phyloP scores from a whole-genome alignment of 2,113 vertebrate species.

The Nesoenas mayeri region DNA sequence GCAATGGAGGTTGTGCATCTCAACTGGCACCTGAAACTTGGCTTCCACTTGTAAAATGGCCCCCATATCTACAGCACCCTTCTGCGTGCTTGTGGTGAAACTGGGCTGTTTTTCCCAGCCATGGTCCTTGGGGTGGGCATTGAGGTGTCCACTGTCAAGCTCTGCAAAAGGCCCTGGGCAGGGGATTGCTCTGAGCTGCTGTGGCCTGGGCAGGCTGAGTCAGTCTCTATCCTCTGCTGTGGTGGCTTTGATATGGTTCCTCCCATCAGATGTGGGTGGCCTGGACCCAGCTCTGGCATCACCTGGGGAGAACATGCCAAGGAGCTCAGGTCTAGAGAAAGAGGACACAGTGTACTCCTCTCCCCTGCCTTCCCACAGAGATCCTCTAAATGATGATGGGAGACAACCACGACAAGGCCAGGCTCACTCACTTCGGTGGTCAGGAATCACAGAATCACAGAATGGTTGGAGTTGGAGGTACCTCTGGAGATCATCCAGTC shows the following conservation, averaged over 20 bases:
- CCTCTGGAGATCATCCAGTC: too few species aligned
- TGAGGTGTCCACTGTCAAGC: too few species aligned
- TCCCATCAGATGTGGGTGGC: neutral
- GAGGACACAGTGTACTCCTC: neutral
- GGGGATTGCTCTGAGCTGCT: neutral
- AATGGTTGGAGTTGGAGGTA: too few species aligned
- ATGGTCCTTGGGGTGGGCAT: neutral
- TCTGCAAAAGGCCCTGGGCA: neutral
- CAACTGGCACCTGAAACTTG: neutral
- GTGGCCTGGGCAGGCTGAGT: neutral
- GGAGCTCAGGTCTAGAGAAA: neutral
- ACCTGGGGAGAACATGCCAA: neutral
- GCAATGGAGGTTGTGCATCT: accelerated
- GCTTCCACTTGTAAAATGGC: neutral
- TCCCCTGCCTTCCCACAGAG: neutral
- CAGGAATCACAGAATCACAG: neutral
- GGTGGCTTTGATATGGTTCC: neutral
- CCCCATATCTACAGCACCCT: neutral
- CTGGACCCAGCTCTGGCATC: too few species aligned
- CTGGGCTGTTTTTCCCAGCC: neutral
- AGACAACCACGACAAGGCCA: neutral
- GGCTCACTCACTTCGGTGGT: accelerated
- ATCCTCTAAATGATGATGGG: neutral
- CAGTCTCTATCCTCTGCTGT: neutral
- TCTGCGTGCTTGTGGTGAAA: neutral